phyloP scores from a whole-genome alignment of 1,140 invertebrate species.

The Platyscapa corneri region DNA sequence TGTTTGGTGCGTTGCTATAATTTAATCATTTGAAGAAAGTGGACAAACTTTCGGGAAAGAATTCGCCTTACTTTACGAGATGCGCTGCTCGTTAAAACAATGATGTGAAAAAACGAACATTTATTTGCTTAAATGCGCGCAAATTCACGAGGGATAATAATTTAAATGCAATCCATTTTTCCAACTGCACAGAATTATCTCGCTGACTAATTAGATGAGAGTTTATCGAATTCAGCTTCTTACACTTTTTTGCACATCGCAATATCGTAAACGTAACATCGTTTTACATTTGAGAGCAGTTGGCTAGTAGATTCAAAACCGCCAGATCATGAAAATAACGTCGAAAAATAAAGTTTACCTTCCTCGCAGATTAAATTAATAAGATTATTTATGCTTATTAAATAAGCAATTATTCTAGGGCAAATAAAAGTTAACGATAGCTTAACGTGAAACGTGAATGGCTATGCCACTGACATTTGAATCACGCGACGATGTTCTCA shows the following conservation, averaged over 20 bases:
- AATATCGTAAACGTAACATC: too few relatives aligned
- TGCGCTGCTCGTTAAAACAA: not conserved
- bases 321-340: too few relatives aligned
- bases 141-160: too few relatives aligned
- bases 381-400: not conserved
- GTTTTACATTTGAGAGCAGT: too few relatives aligned
- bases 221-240: too few relatives aligned
- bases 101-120: not conserved
- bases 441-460: not conserved
- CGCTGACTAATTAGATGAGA: too few relatives aligned
- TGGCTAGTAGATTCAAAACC: too few relatives aligned
- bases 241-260: too few relatives aligned
- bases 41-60: not conserved
- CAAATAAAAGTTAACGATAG: not conserved
- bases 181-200: too few relatives aligned
- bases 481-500: conserved; percentile 56
- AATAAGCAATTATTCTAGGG: not conserved
- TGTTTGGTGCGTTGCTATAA: not conserved
- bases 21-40: not conserved
- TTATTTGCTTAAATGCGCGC: too few relatives aligned
- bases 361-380: not conserved
- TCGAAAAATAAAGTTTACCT: too few relatives aligned
- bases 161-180: too few relatives aligned
- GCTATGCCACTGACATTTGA: conserved; percentile 42
- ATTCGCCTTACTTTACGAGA: not conserved